phyloP scores from a whole-genome alignment of 1,140 invertebrate species.

The Gonioctena quinquepunctata region DNA sequence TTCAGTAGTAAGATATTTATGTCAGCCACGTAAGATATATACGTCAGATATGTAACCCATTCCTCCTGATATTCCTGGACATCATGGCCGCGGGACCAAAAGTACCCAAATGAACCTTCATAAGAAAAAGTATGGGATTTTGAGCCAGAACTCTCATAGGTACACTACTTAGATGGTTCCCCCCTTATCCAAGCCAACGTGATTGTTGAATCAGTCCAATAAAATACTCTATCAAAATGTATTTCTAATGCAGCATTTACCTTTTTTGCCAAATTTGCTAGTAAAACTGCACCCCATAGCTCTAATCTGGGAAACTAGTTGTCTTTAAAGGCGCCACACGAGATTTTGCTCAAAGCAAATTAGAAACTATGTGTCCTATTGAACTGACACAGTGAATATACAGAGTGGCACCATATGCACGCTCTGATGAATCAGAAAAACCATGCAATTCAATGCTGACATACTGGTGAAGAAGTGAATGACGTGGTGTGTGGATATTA shows the following conservation, averaged over 20 bases:
- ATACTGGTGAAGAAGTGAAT: no score
- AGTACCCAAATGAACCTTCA: no score
- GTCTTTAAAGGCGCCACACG: slow-evolving; percentile 54
- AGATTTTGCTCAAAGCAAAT: slow-evolving; percentile 52
- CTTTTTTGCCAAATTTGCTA: slow-evolving; percentile 25
- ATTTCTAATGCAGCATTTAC: slow-evolving; percentile 36
- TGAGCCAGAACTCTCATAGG: no score
- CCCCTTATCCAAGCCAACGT: slow-evolving; percentile 29
- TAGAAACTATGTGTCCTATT: slow-evolving; percentile 11
- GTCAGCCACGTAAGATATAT: no score
- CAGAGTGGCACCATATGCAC: slow-evolving; percentile 49
- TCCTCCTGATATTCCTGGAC: no score
- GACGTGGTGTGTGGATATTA: no score
- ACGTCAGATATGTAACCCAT: no score
- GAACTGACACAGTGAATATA: slow-evolving; percentile 36
- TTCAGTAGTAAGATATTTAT: no score
- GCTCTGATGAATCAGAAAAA: slow-evolving; percentile 52
- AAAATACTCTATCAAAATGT: neutral
- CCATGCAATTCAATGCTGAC: slow-evolving; percentile 45
- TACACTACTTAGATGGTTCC: no score
- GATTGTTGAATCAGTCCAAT: slow-evolving; percentile 23
- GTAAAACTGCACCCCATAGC: slow-evolving; percentile 23
- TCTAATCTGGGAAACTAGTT: slow-evolving; percentile 31
- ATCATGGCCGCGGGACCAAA: no score
- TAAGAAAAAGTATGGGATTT: no score